Base-by-base conservation (phyloP, 2,113 vertebrate species). In the Podocnemis expansa region DNA sequence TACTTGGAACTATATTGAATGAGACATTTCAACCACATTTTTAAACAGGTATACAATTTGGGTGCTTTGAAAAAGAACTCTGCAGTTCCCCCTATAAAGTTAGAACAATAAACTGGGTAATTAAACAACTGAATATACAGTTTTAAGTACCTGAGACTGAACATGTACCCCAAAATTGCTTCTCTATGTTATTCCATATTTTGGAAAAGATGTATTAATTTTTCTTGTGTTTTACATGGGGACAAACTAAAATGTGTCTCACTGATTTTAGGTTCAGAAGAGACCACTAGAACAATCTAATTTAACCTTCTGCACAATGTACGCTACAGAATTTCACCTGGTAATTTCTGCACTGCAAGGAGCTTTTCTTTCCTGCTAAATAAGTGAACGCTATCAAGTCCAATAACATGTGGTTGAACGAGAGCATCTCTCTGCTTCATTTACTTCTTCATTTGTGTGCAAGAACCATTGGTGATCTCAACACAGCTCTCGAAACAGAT, bases 371-470 rank as follows among this genome's bases (percentile, higher is more conserved):
- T 79, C 43, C 80, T 78, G 56, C 78, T 84, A 55, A 94, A 16
- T 47, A 89, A 95, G 80, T 90, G 75, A 94, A 86, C 47, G 47
- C 6, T 94, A 80, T 41, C 88, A 95, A 31, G 38, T 6, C 82
- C 78, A 89, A 49, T 54, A 70, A 91, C 76, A 90, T 0, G 0
- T 56, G 82, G 56, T 75, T 6, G 3, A 79, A 94, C 52, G 8
- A 22, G 1, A 78, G 93, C 47, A 87, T 78, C 76, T 88, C 93
- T 93, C 70, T 89, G 80, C 84, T 94, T 90, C 84, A 94, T 90
- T 94, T 90, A 60, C 80, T 91, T 80, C 89, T 92, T 89, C 70
- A 60, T 94, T 94, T 87, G 67, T 17, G 34, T 93, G 16, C 63
- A 85, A 56, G 52, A 82, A 31, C 27, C 4, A 24, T 31, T 89